A percentile compares a stretch with the other conserved stretches of the same genome.
phyloP scores from a whole-genome alignment of 2,888 invertebrate genomes.

The Gordius sp. region DNA sequence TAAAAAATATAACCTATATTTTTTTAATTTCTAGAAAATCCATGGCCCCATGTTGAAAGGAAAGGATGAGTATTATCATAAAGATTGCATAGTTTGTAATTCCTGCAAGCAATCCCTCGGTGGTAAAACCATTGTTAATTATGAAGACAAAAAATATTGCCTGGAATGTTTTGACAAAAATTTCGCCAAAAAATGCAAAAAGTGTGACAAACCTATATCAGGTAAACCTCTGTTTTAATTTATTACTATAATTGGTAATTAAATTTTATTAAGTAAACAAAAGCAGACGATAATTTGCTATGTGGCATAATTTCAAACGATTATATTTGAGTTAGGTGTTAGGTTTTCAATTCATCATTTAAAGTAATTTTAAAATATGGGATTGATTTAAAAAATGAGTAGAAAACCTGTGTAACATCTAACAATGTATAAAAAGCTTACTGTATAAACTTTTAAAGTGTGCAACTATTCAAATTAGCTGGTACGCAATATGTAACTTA shows the following conservation, averaged over 20 bases:
- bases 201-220: conserved; percentile 11
- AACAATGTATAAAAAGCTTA: too few species aligned
- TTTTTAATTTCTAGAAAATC: conserved; percentile 8
- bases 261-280: too few species aligned
- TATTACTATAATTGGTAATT: too few species aligned
- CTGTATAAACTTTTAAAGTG: neutral
- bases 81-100: conserved; percentile 15
- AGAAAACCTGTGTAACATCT: too few species aligned
- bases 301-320: too few species aligned
- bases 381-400: too few species aligned
- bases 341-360: too few species aligned
- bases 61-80: conserved; percentile 13
- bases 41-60: conserved; percentile 1
- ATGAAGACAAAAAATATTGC: conserved; percentile 16
- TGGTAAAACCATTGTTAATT: conserved; percentile 12
- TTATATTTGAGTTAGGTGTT: too few species aligned
- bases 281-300: too few species aligned
- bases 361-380: too few species aligned
- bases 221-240: conserved; percentile 11
- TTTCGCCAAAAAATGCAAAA: conserved; percentile 16
- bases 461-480: neutral
- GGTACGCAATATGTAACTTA: conserved; percentile 11
- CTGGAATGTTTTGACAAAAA: conserved; percentile 11
- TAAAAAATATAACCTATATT: too few species aligned
- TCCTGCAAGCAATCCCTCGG: conserved; percentile 15